Base-by-base conservation (phyloP, 2,113 vertebrate species). In the Cygnus buccinator region DNA sequence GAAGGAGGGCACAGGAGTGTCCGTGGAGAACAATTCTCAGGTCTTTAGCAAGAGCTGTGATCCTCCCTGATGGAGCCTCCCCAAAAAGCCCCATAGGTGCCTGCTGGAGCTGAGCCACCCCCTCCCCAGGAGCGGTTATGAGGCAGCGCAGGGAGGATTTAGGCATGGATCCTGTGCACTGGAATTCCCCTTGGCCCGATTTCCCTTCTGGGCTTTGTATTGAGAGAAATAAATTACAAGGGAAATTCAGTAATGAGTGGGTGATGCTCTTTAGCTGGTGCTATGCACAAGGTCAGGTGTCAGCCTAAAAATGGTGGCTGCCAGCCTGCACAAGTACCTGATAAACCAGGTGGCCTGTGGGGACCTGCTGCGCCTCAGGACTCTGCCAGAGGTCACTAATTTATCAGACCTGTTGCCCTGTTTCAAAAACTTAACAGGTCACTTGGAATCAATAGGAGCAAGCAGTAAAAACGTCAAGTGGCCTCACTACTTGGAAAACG, bases 381-480 rank as follows among this genome's bases (percentile, higher is more conserved):
- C 74, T 58, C 73, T 96, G 76, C 57, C 89, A 72, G 62, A 95
- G 95, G 86, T 89, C 92, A 94, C 73, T 89, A 65, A 95, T 86
- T 91, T 65, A 16, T 95, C 90, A 96, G 70, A 92, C 75, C 79
- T 81, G 59, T 92, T 4, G 0, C 25, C 77, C 33, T 25, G 16
- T 79, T 94, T 88, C 72, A 31, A 84, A 84, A 95, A 54, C 86
- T 90, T 95, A 44, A 62, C 84, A 93, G 94, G 92, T 95, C 92
- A 91, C 76, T 94, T 75, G 55, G 67, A 71, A 93, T 90, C 75
- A 96, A 84, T 84, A 84, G 85, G 44, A 86, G 35, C 61, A 68
- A 92, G 94, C 92, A 87, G 89, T 95, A 95, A 89, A 96, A 94
- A 29, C 59, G 94, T 97, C 90, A 92, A 96, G 96, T 96, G 87